Base-by-base conservation (phyloP, 1,140 invertebrate genomes). In the Campoletis sonorensis region DNA sequence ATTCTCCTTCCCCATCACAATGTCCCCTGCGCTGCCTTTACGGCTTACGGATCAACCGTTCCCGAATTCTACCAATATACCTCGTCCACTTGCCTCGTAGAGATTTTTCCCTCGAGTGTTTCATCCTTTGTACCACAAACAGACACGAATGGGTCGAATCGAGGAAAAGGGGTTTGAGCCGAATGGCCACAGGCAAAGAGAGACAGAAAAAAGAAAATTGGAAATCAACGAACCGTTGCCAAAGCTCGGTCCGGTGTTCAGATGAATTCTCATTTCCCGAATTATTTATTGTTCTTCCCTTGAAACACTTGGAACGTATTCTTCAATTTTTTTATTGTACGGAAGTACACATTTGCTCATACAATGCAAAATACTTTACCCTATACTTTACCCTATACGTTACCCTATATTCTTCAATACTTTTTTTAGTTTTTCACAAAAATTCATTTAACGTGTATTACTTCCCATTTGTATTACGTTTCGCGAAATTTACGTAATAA, bases 41-140 rank as follows among this genome's bases (percentile, higher is more conserved):
- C 72, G 72, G 72, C 72, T 75, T 75, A 75, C 72, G 72, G 72
- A 75, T 75, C 72, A 75, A 51, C 72, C 49, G 21, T 54, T 75
- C 49, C 30, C 72, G 72, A 75, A 75, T 75, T 75, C 72, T 1
- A 30, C 23, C 72, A 30, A 30, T 30, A 54, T 30, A 49, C 4
- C n/a, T 7, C 30, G 67, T 27, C 7, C 30, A 70, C 49, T 75
- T 26, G 45, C 21, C 18, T 21, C 27, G 23, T 40, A 72, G 70
- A 72, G 70, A 72, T 49, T 72, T 49, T 72, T 64, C 70, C 67
- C 67, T 70, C 67, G 26, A 70, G 67, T 70, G 67, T 70, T 70
- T 33, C 67, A 70, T 70, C 67, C 67, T 70, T 70, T 70, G 67
- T 70, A 70, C 67, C 67, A 33, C 67, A 70, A 70, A 70, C 67